Percentiles rank a stretch among this genome's conserved stretches.
Conservation (phyloP, 2,113 vertebrate genomes). For the Gobiocypris rarus region DNA sequence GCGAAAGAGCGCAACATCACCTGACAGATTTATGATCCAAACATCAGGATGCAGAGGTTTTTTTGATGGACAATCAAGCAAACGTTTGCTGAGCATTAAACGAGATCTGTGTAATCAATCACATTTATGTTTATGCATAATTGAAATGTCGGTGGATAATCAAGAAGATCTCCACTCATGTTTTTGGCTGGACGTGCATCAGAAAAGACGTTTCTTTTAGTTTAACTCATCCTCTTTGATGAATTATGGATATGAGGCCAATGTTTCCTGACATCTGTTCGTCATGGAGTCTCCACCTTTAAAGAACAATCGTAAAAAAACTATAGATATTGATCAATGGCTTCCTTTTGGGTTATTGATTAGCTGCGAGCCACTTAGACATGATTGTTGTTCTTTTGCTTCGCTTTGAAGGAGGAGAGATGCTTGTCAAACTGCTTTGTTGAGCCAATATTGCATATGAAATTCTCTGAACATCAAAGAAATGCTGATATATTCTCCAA, state of each 20-base stretch:
- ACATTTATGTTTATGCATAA: constrained; percentile 24
- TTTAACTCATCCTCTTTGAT: constrained; percentile 67
- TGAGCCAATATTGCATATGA: constrained; percentile 1
- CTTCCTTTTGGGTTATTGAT: constrained; percentile 70
- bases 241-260: constrained; percentile 77
- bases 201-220: constrained; percentile 59
- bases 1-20: neutral
- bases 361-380: constrained; percentile 59
- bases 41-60: neutral
- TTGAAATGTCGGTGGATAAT: constrained; percentile 2
- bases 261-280: constrained; percentile 69
- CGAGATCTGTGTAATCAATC: constrained; percentile 28
- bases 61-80: constrained; percentile 15
- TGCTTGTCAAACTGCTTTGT: constrained; percentile 32
- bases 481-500: neutral
- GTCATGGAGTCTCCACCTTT: constrained; percentile 60
- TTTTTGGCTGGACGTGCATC: neutral
- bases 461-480: neutral
- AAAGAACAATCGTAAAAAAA: constrained; percentile 69
- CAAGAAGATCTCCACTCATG: neutral
- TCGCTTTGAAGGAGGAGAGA: constrained; percentile 14
- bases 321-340: constrained; percentile 63
- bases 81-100: constrained; percentile 19
- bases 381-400: constrained; percentile 40
- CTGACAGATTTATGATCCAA: constrained; percentile 1